Evolutionary conservation across 1,140 invertebrate species (phyloP), one percentile per base, ranked within the genome.

Genomic region (Drosophila jambulina): DNA sequence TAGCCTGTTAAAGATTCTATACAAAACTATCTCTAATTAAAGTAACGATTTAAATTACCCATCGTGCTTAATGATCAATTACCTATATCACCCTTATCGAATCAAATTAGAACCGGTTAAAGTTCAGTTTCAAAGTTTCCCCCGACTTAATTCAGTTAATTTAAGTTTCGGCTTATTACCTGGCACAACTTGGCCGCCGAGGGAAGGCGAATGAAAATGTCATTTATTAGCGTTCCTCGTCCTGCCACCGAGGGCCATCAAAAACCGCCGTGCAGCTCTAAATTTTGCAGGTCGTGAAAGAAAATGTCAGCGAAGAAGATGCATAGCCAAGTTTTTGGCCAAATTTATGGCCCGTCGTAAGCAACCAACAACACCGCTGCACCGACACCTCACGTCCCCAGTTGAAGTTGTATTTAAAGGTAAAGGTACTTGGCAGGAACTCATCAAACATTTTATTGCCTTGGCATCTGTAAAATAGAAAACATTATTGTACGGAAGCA

Each of bases 241-340:
- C 49, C 64, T 60, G 79, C 65, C 64, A 38, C 43, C 61, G 83
- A 68, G 63, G 72, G 60, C 74, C 68, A 86, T 68, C 82, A 85
- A 77, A 72, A 78, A 70, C 42, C 82, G 74, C 68, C 69, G 46
- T 69, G 74, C 60, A 80, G 59, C 64, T 79, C 80, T 84, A 74
- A 85, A 85, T 85, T 80, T 81, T 81, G 72, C 72, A 65, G 78
- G 69, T 81, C 67, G 65, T 84, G 82, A 84, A 84, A 78, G 80
- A 75, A 74, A 75, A 75, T 75, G 82, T 84, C 82, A 84, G 78
- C 82, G 67, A 78, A 61, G 76, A 78, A 76, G 78, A 76, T 58
- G 64, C 76, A 83, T 46, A 42, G 82, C 81, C 67, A 72, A 71
- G 56, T 69, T 80, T 72, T 72, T 72, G 69, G 59, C 29, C 23